Base-by-base conservation (phyloP, 2,797 vertebrate genomes). In the Brachyalestes nurse region DNA sequence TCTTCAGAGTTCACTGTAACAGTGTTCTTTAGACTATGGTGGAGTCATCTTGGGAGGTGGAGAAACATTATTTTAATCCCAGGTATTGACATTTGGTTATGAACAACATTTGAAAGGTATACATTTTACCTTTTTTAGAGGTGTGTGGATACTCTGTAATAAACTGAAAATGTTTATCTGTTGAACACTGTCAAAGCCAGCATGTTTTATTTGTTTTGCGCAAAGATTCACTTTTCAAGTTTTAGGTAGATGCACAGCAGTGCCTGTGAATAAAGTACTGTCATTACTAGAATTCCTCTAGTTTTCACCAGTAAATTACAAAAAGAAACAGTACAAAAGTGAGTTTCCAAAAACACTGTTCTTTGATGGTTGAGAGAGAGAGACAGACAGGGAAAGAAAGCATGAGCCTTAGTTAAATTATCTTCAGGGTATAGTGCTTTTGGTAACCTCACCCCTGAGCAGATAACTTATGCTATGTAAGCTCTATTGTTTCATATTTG, bases 161-260 rank as follows among this genome's bases (percentile, higher is more conserved):
- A 96, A 95, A 94, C 94, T 93, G 93, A 95, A 95, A 73, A 94
- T 86, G 45, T 84, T 92, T 93, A 90, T 92, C 71, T 95, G 94
- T 95, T 93, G 91, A 94, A 95, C 93, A 93, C 92, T 94, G 93
- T 94, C 91, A 93, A 92, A 93, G 93, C 93, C 90, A 90, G 94
- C 94, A 95, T 92, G 93, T 94, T 94, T 93, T 95, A 94, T 94
- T 93, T 93, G 93, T 94, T 95, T 93, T 93, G 93, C 92, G 94
- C 93, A 93, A 91, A 92, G 91, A 69, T 93, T 91, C 93, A 0
- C 89, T 92, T 92, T 94, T 88, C 90, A 93, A 91, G 92, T 78
- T 85, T 86, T 74, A 66, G 74, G 64, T 79, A 55, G 62, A 74
- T 72, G 76, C 74, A 75, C 83, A 21, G 17, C 74, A 38, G 73